Base-by-base conservation (phyloP, 2,113 vertebrate species). In the Aleadryas rufinucha region DNA sequence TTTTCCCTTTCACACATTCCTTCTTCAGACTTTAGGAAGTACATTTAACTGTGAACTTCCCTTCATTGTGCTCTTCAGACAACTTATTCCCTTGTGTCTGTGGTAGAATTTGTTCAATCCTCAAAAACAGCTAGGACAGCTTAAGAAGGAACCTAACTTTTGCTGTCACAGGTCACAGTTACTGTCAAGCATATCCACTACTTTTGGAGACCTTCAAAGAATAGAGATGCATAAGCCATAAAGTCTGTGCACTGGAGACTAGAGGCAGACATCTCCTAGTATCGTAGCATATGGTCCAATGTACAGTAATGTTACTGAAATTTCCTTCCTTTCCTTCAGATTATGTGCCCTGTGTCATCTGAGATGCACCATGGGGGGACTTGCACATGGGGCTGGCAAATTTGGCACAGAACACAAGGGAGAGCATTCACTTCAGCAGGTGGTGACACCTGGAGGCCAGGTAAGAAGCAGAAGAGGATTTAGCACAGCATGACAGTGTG, bases 181-280 rank as follows among this genome's bases (percentile, higher is more conserved):
- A 54, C 23, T 0, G 0, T 35, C 37, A 70, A 72, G n/a, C 7
- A 53, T 3, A 49, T 19, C 11, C 4, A 27, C 10, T 26, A 15
- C 7, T 79, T 89, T 35, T 56, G 49, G 19, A 60, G 54, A 60
- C 54, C 33, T 69, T 39, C 30, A 70, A 47, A 53, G 57, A 89
- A 35, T 7, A n/a, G 70, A 85, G 21, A 26, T 50, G 19, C 13
- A 15, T 11, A 74, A 47, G 28, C 18, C 24, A n/a, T 35, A 7
- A 64, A 37, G 41, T 35, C 33, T 63, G 22, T 28, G 23, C 28
- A 41, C 24, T 16, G 54, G 39, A 75, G 72, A 53, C 26, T 8
- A 65, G 31, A 83, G 57, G 53, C 0, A 4, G 37, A 41, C 30
- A 52, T 61, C 41, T 70, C 37, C 41, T 42, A 23, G 16, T n/a